Percentiles rank a stretch among this genome's conserved stretches.
These are phyloP conservation scores for Orthosia gothica DNA, from an alignment of 2,888 invertebrate genomes.

Conservation along the genomic window DNA sequence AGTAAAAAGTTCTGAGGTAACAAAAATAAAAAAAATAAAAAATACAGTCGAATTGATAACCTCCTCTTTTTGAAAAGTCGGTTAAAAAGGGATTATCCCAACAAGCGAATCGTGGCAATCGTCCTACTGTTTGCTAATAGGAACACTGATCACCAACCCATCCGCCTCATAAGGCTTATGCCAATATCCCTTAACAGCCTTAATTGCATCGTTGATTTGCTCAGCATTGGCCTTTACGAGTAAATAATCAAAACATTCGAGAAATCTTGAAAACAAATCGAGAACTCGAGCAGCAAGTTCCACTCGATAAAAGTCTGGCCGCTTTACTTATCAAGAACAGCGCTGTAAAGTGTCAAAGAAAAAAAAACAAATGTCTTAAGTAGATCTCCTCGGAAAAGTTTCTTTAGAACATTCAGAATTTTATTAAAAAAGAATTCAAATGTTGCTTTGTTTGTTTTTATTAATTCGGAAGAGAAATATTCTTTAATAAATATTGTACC, in stretches of 20 bases:
- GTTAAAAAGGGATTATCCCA: constrained; percentile 39
- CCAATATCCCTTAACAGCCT: constrained; percentile 21
- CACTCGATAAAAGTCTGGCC: constrained; percentile 32
- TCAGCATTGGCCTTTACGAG: constrained; percentile 24
- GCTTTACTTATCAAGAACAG: constrained; percentile 51
- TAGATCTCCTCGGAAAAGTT: constrained; percentile 40
- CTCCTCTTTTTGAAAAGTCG: no score
- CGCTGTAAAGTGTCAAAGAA: constrained; percentile 51
- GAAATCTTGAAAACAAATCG: constrained; percentile 26
- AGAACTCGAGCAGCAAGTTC: constrained; percentile 26
- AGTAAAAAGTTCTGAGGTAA: no score
- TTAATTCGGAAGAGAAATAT: neutral
- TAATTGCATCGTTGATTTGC: constrained; percentile 39
- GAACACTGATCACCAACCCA: constrained; percentile 24
- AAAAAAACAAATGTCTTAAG: constrained; percentile 39
- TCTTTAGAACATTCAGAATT: constrained; percentile 37
- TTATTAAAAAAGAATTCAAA: constrained; percentile 18
- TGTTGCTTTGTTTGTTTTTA: constrained; percentile 16
- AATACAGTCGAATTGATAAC: no score
- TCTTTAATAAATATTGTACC: neutral
- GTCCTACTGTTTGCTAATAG: constrained; percentile 11
- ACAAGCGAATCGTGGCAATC: neutral
- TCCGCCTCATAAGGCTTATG: constrained; percentile 31
- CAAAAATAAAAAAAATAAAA: no score
- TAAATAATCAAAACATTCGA: constrained; percentile 25